Percentiles rank a stretch among this genome's conserved stretches.
Conservation (phyloP, 1,140 invertebrate genomes). For the Drosophila tristis region DNA sequence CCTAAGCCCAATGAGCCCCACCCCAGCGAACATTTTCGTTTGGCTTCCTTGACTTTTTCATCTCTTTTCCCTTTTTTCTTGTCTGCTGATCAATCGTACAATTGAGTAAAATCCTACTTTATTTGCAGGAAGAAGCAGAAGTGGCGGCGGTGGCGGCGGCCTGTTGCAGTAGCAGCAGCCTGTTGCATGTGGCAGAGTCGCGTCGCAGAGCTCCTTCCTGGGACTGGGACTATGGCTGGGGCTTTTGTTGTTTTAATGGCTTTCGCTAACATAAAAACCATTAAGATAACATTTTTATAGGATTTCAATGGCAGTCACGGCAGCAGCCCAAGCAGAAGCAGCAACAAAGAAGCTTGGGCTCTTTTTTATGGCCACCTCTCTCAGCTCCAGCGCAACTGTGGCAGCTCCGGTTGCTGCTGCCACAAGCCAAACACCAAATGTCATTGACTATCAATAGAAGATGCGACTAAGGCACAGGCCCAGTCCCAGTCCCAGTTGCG, state of each 20-base stretch:
- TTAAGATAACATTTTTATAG: conserved; percentile 84
- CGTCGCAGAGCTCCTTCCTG: conserved; percentile 29
- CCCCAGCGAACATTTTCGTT: conserved; percentile 52
- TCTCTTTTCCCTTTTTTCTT: conserved; percentile 28
- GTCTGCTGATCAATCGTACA: conserved; percentile 80
- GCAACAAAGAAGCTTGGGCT: conserved; percentile 77
- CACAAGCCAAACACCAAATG: conserved; percentile 79
- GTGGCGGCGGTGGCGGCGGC: conserved; percentile 54
- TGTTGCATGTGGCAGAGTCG: conserved; percentile 42
- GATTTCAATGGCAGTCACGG: conserved; percentile 82
- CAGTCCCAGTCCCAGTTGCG: conserved; percentile 1
- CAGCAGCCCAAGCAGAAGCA: conserved; percentile 50
- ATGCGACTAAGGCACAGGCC: conserved; percentile 64
- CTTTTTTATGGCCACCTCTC: conserved; percentile 71
- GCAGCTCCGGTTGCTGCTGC: conserved; percentile 44
- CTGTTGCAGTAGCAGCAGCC: conserved; percentile 32
- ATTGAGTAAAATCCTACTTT: conserved; percentile 82
- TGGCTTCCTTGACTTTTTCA: conserved; percentile 30
- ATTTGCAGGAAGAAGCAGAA: conserved; percentile 71
- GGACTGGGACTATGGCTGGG: conserved; percentile 47
- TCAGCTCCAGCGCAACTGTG: conserved; percentile 33
- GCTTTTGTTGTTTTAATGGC: conserved; percentile 83
- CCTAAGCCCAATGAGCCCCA: conserved; percentile 28
- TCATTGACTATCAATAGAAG: conserved; percentile 83
- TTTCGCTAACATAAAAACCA: conserved; percentile 84